Percentiles rank a stretch among this genome's conserved stretches.
phyloP scores from a whole-genome alignment of 2,797 vertebrate genomes.

The Myiothlypis coronata region DNA sequence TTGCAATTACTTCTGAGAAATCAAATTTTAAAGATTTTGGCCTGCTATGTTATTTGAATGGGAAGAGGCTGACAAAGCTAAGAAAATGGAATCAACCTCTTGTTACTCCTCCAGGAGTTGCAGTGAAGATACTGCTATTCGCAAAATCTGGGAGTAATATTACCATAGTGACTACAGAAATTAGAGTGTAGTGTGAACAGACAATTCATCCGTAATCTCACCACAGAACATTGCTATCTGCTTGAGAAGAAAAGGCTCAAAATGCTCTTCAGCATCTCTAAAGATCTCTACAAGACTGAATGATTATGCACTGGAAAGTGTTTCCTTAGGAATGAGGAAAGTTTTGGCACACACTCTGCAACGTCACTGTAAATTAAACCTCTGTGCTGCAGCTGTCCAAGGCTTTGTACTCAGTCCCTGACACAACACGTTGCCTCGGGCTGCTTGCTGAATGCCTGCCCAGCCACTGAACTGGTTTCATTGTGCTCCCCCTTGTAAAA shows the following conservation, averaged over 20 bases:
- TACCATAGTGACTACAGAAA: not conserved
- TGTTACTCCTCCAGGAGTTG: not conserved
- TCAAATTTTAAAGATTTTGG: not conserved
- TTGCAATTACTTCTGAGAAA: not conserved
- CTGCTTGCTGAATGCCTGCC: not conserved
- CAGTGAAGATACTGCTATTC: not conserved
- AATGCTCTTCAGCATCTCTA: not conserved
- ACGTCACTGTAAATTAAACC: slow-evolving; percentile 30
- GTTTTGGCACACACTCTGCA: not conserved
- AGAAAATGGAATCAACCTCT: not conserved
- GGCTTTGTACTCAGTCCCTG: slow-evolving; percentile 5
- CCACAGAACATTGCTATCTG: not conserved
- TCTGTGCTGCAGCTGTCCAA: slow-evolving; percentile 43
- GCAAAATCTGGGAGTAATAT: not conserved
- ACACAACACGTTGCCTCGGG: not conserved
- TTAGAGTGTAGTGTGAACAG: not conserved
- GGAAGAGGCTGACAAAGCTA: not conserved
- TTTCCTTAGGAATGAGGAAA: slow-evolving; percentile 21
- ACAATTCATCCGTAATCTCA: not conserved
- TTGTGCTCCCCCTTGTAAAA: not conserved
- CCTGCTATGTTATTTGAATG: not conserved
- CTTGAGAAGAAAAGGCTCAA: not conserved
- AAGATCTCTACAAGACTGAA: not conserved
- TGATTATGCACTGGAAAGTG: not conserved
- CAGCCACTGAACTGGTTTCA: not conserved